Conservation (phyloP, 2,797 vertebrate species). For the Microhierax caerulescens region DNA sequence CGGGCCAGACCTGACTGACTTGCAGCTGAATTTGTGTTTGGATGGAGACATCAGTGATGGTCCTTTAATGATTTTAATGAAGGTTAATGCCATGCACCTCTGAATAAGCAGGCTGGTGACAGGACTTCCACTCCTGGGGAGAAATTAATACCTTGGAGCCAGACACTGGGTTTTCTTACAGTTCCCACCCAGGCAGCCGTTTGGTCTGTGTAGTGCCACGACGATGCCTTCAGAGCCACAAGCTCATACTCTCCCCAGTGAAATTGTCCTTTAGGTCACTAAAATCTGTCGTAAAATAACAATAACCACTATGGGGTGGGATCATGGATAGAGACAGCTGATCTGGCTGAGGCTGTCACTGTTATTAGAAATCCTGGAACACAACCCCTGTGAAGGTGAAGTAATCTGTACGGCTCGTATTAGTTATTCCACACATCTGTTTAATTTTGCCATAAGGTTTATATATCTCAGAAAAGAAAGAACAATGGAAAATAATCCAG, state of each 20-base stretch:
- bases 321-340: neutral
- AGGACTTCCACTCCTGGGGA: neutral
- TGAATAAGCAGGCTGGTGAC: neutral
- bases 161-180: neutral
- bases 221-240: neutral
- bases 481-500: neutral
- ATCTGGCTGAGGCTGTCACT: neutral
- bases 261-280: neutral
- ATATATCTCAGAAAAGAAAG: neutral
- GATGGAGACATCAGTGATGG: neutral
- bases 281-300: neutral
- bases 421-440: neutral
- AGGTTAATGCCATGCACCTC: neutral
- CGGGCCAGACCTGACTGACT: neutral
- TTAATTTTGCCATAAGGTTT: neutral
- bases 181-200: neutral
- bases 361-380: neutral
- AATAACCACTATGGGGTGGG: neutral
- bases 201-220: neutral
- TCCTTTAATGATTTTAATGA: neutral
- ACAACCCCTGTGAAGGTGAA: neutral
- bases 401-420: neutral
- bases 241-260: neutral
- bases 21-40: neutral
- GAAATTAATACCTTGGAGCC: neutral